Percentiles rank a stretch among this genome's conserved stretches.
Conservation (phyloP, 2,797 vertebrate genomes). For the Chelon labrosus region DNA sequence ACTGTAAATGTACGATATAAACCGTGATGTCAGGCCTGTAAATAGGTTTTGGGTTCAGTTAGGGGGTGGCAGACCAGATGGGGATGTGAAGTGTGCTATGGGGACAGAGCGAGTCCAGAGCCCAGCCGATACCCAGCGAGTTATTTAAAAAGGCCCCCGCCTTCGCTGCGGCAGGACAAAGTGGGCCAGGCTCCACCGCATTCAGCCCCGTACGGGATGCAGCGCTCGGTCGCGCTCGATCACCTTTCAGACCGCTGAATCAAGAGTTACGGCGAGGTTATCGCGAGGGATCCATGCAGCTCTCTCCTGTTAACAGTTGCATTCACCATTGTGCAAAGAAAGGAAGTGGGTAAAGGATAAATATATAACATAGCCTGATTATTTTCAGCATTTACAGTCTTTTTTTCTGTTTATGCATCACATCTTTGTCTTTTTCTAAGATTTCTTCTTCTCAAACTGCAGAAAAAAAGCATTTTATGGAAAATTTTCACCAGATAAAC, state of each 20-base stretch:
- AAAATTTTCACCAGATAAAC: background rate
- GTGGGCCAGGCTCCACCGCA: conserved; percentile 64
- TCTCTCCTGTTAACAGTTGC: too few species aligned
- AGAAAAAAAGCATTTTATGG: background rate
- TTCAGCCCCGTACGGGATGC: conserved; percentile 27
- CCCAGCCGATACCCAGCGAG: conserved; percentile 48
- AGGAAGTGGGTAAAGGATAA: too few species aligned
- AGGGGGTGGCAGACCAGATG: conserved; percentile 54
- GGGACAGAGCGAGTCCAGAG: conserved; percentile 43
- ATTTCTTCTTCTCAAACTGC: too few species aligned
- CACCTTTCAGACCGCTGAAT: background rate
- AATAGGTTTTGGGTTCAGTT: conserved; percentile 70
- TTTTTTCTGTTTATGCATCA: too few species aligned
- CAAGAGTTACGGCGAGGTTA: background rate
- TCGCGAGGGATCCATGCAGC: too few species aligned
- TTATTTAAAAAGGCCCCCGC: conserved; percentile 78
- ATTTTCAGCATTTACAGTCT: too few species aligned
- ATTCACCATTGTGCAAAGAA: too few species aligned
- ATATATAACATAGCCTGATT: too few species aligned
- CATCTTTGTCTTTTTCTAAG: too few species aligned
- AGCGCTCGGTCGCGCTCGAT: conserved; percentile 25
- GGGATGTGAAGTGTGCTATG: conserved; percentile 58
- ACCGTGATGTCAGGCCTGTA: conserved; percentile 55
- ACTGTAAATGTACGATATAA: conserved; percentile 13
- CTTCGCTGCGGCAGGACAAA: conserved; percentile 66